A percentile compares a stretch with the other conserved stretches of the same genome.
Conservation (phyloP, 1,140 invertebrate species). For the Dinothrombium tinctorium region DNA sequence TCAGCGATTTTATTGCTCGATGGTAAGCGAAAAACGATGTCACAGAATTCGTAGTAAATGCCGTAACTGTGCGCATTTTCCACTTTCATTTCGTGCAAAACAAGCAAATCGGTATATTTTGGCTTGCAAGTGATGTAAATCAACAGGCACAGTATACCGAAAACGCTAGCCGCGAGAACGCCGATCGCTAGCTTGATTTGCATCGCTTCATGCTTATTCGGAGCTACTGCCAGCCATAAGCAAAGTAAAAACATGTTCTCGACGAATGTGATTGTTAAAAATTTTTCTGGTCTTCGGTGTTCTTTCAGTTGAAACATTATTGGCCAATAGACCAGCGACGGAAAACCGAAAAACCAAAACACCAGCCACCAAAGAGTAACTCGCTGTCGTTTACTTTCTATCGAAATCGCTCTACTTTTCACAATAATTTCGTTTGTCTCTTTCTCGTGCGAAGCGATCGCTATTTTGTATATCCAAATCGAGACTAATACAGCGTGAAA, state of each 20-base stretch:
- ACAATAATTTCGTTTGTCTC: no score
- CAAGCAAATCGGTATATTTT: conserved; percentile 15
- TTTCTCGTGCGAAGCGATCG: conserved; percentile 1
- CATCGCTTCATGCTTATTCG: no score
- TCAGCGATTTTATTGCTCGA: conserved; percentile 9
- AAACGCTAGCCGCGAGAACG: conserved; percentile 2
- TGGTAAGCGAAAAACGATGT: conserved; percentile 15
- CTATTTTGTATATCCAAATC: conserved; percentile 13
- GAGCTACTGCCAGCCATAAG: no score
- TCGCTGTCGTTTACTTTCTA: not conserved
- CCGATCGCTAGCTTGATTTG: no score
- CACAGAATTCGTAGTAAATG: conserved; percentile 18
- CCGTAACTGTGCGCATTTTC: conserved; percentile 14
- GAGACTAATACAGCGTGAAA: conserved; percentile 13
- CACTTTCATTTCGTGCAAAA: conserved; percentile 14
- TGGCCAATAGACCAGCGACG: conserved; percentile 17
- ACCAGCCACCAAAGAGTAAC: conserved; percentile 7
- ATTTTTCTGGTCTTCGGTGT: not conserved
- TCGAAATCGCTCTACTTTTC: no score
- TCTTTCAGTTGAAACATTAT: conserved; percentile 18
- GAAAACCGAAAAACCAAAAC: conserved; percentile 16
- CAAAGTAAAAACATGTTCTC: not conserved
- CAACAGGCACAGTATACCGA: conserved; percentile 13
- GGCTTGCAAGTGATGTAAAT: conserved; percentile 16
- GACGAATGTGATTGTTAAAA: not conserved